phyloP scores from a whole-genome alignment of 2,888 invertebrate species.

The Palloptera scutellata region DNA sequence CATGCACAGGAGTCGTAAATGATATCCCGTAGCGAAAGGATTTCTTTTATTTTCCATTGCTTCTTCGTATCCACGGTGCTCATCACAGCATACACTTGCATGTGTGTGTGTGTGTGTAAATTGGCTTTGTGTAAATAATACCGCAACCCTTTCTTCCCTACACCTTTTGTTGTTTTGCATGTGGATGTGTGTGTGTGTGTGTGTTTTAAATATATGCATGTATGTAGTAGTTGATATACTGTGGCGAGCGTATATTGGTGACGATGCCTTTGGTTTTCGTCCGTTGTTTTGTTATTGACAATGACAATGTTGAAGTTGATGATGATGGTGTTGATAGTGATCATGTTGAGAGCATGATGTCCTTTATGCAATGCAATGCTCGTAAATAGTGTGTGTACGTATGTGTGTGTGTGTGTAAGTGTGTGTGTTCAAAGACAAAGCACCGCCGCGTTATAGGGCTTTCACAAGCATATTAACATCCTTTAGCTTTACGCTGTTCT shows the following conservation, averaged over 20 bases:
- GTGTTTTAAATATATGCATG: conserved; percentile 8
- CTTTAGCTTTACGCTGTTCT: conserved; percentile 31
- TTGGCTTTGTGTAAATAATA: conserved; percentile 35
- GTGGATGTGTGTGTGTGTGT: conserved; percentile 15
- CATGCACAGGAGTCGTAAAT: conserved; percentile 57
- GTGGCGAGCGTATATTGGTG: conserved; percentile 4
- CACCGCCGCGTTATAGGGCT: neutral
- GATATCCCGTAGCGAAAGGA: conserved; percentile 64
- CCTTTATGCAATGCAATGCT: neutral
- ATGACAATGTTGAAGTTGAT: conserved; percentile 9
- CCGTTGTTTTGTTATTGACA: conserved; percentile 8
- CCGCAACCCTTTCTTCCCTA: conserved; percentile 32
- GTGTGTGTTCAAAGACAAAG: neutral
- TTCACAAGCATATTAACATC: conserved; percentile 41
- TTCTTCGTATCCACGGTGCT: conserved; percentile 43
- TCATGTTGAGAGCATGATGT: conserved; percentile 22
- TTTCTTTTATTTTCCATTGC: conserved; percentile 42
- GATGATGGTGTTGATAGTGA: conserved; percentile 17
- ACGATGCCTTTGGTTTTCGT: conserved; percentile 17
- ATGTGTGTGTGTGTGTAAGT: no score
- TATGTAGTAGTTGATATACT: neutral
- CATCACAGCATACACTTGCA: conserved; percentile 9
- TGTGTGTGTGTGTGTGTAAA: conserved; percentile 35
- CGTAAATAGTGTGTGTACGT: conserved; percentile 6
- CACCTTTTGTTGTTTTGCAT: conserved; percentile 28